These are phyloP conservation scores for Ctenodactylus gundi DNA, from an alignment of 2,113 vertebrate species.

Conservation along the genomic window DNA sequence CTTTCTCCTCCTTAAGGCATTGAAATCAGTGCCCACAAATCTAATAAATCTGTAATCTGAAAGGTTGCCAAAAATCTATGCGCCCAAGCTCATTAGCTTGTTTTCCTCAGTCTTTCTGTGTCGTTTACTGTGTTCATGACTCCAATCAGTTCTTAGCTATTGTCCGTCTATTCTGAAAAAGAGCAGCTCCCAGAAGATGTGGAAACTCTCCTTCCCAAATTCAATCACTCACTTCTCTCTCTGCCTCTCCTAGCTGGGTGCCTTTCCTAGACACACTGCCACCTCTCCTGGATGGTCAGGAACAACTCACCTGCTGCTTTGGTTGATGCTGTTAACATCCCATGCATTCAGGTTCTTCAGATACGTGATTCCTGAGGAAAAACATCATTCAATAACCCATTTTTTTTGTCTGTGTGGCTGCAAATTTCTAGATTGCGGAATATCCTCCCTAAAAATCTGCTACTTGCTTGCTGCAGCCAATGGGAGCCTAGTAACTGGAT, in stretches of 20 bases:
- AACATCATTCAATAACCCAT: not conserved
- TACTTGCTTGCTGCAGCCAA: not conserved
- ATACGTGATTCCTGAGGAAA: not conserved
- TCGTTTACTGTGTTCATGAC: not conserved
- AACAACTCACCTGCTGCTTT: not conserved
- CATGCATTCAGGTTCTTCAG: not conserved
- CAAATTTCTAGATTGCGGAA: not conserved
- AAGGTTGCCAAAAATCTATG: not conserved
- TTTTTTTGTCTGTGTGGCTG: not conserved
- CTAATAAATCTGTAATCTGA: not conserved
- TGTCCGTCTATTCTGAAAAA: not conserved
- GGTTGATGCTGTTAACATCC: not conserved
- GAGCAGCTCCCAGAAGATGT: not conserved
- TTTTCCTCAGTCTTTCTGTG: not conserved
- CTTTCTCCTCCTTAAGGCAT: not conserved
- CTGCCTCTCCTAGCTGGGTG: too few species aligned
- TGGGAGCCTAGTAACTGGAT: not conserved
- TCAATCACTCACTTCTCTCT: not conserved
- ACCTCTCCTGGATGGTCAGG: not conserved
- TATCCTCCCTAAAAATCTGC: not conserved
- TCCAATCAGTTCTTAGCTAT: not conserved
- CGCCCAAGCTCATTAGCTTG: not conserved
- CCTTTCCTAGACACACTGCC: not conserved
- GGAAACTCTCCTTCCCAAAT: not conserved
- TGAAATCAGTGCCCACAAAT: not conserved